phyloP scores from a whole-genome alignment of 2,113 vertebrate species.

The Coreoperca whiteheadi region DNA sequence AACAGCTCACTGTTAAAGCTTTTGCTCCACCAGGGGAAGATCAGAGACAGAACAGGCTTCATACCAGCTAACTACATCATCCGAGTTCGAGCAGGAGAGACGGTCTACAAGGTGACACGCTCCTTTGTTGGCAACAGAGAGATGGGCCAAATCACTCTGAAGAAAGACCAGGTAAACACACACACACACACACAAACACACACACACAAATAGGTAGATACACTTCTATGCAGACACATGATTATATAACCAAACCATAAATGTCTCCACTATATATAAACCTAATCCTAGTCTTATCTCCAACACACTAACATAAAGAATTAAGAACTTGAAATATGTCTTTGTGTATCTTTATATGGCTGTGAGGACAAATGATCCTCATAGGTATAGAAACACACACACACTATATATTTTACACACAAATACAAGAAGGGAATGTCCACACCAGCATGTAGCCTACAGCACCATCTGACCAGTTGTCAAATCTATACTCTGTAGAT shows the following conservation, averaged over 20 bases:
- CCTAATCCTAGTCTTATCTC: background rate
- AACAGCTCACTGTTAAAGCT: background rate
- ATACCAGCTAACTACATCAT: slow-evolving; percentile 93
- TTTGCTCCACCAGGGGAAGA: slow-evolving; percentile 86
- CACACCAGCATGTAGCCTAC: background rate
- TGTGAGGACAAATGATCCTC: background rate
- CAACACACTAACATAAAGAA: background rate
- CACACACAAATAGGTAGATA: background rate
- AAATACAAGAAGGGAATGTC: background rate
- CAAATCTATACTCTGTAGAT: background rate
- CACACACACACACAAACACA: slow-evolving; percentile 8
- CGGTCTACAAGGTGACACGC: slow-evolving; percentile 89
- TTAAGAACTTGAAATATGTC: background rate
- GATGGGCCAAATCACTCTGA: slow-evolving; percentile 93
- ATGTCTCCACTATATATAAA: background rate
- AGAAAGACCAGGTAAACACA: slow-evolving; percentile 90
- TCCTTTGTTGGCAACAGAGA: slow-evolving; percentile 93
- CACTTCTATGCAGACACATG: background rate
- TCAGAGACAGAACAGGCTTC: slow-evolving; percentile 88
- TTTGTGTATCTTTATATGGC: background rate
- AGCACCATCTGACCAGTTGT: background rate
- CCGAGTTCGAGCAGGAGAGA: slow-evolving; percentile 88
- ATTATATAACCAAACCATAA: slow-evolving; percentile 10
- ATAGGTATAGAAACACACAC: background rate
- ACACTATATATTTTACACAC: background rate